Evolutionary conservation across 2,888 invertebrate genomes (phyloP).

Genomic region (Euphydryas editha): DNA sequence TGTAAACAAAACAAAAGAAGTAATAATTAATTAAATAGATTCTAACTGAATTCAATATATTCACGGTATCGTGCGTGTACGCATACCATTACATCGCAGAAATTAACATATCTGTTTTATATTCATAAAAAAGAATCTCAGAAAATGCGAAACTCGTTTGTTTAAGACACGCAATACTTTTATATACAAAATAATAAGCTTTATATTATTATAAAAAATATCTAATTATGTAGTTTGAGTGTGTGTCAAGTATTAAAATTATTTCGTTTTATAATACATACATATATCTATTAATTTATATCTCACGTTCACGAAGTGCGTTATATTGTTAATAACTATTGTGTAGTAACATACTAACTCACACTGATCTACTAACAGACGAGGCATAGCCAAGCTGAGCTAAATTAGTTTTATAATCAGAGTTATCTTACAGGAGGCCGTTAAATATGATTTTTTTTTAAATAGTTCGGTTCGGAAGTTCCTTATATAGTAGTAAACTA

Average conservation of each 20-base stretch:
- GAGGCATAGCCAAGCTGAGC: too few relatives aligned
- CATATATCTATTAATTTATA: too few relatives aligned
- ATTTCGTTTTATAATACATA: too few relatives aligned
- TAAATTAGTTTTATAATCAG: too few relatives aligned
- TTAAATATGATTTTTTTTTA: too few relatives aligned
- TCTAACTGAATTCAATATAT: constrained; percentile 2
- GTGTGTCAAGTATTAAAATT: background rate
- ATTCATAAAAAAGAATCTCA: constrained; percentile 33
- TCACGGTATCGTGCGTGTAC: constrained; percentile 32
- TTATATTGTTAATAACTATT: too few relatives aligned
- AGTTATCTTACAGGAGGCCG: too few relatives aligned
- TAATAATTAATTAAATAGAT: constrained; percentile 15
- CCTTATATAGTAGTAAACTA: too few relatives aligned
- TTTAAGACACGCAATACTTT: constrained; percentile 28
- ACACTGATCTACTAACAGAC: too few relatives aligned
- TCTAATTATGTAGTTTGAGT: constrained; percentile 3
- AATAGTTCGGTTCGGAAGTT: too few relatives aligned
- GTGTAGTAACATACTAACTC: too few relatives aligned
- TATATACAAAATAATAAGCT: constrained; percentile 5
- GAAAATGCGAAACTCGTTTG: constrained; percentile 13
- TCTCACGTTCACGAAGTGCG: too few relatives aligned
- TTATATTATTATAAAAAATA: constrained; percentile 8
- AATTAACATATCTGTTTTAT: constrained; percentile 33
- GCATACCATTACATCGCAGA: constrained; percentile 25
- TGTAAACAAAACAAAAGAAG: background rate